These are phyloP conservation scores for Rhyacophila brunnea DNA, from an alignment of 1,140 invertebrate genomes.

Conservation along the genomic window DNA sequence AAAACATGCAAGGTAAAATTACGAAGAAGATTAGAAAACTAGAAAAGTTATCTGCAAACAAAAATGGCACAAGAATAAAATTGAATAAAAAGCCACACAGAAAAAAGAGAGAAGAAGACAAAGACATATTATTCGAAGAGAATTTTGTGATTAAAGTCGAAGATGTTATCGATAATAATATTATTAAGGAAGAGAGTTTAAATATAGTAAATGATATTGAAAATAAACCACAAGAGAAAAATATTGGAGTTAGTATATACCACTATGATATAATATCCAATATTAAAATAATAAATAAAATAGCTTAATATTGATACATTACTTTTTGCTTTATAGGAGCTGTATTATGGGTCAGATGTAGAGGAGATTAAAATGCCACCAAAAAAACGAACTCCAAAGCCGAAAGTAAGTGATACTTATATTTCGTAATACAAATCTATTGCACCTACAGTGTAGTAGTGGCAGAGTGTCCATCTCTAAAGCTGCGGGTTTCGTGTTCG, in stretches of 20 bases:
- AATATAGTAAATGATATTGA: neutral
- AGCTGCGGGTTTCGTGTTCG: too few relatives aligned
- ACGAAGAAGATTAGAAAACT: conserved; percentile 10
- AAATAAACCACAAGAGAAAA: neutral
- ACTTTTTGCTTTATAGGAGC: conserved; percentile 4
- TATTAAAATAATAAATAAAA: neutral
- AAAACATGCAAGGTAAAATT: conserved; percentile 8
- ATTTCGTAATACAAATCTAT: conserved; percentile 1
- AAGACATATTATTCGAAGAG: neutral
- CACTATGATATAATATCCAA: neutral
- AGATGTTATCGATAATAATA: neutral
- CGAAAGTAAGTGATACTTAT: neutral
- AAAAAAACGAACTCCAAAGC: neutral
- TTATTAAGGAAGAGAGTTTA: neutral
- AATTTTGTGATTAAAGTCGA: neutral
- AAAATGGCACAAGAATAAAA: conserved; percentile 3
- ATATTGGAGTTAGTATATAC: conserved; percentile 1
- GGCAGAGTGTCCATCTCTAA: too few relatives aligned
- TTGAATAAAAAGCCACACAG: neutral
- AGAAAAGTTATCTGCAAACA: conserved; percentile 3
- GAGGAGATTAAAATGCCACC: neutral
- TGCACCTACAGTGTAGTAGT: neutral
- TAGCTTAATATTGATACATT: neutral
- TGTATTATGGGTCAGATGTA: neutral
- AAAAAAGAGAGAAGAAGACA: neutral